A percentile compares a stretch with the other conserved stretches of the same genome.
phyloP scores from a whole-genome alignment of 2,888 invertebrate genomes.

The Protophormia terraenovae region DNA sequence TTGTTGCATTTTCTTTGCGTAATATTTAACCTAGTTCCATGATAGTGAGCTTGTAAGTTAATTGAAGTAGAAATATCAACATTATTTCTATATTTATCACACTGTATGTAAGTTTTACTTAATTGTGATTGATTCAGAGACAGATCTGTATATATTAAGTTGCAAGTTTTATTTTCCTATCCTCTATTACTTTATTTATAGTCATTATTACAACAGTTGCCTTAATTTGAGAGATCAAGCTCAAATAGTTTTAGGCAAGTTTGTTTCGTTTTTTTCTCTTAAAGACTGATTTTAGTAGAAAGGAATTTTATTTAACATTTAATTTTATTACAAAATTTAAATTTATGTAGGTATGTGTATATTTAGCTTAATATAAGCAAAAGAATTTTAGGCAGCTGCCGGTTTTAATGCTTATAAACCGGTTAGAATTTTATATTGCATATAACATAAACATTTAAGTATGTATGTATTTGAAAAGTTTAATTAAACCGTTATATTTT shows the following conservation, averaged over 20 bases:
- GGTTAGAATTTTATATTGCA: too few species aligned
- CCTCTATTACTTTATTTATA: slow-evolving; percentile 18
- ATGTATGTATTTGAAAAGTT: too few species aligned
- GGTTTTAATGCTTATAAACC: too few species aligned
- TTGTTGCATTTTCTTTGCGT: slow-evolving; percentile 14
- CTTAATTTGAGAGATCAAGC: slow-evolving; percentile 53
- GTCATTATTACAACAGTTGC: slow-evolving; percentile 22
- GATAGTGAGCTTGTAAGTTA: slow-evolving; percentile 76
- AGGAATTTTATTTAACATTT: too few species aligned
- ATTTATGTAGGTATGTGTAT: too few species aligned
- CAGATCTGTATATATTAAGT: background rate
- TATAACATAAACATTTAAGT: too few species aligned
- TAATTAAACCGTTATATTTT: too few species aligned
- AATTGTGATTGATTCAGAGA: background rate
- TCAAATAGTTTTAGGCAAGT: slow-evolving; percentile 34
- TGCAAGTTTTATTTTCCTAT: slow-evolving; percentile 18
- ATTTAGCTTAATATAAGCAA: too few species aligned
- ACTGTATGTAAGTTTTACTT: too few species aligned
- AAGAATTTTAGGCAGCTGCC: too few species aligned
- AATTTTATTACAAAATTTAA: background rate
- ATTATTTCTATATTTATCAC: background rate
- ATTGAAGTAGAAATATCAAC: slow-evolving; percentile 70
- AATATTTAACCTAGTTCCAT: slow-evolving; percentile 72
- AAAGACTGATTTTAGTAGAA: background rate
- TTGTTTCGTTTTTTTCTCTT: background rate